Conservation (phyloP, 2,888 invertebrate species). For the Plagiodera versicolora region DNA sequence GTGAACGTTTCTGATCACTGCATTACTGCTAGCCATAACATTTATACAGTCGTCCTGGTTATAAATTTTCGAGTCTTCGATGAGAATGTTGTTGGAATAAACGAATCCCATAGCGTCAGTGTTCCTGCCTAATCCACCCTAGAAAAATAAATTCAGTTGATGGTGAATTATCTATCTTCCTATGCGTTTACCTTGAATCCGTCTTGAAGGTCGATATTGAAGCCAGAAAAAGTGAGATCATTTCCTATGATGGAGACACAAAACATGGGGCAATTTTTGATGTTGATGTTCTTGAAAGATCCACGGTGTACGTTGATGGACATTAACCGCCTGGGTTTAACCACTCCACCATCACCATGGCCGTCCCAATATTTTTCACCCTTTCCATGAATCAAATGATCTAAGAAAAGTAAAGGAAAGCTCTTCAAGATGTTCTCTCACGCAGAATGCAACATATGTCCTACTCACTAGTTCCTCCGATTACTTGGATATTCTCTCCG, state of each 20-base stretch:
- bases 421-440: too few relatives aligned
- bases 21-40: slow-evolving; percentile 11
- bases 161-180: too few relatives aligned
- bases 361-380: slow-evolving; percentile 33
- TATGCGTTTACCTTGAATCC: slow-evolving; percentile 24
- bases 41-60: slow-evolving; percentile 25
- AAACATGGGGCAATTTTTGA: slow-evolving; percentile 29
- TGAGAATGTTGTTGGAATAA: slow-evolving; percentile 10
- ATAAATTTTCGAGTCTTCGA: slow-evolving; percentile 15
- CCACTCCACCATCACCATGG: slow-evolving; percentile 24
- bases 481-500: not conserved
- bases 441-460: too few relatives aligned
- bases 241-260: slow-evolving; percentile 27
- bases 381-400: not conserved
- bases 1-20: too few relatives aligned
- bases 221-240: slow-evolving; percentile 21
- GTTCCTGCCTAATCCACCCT: slow-evolving; percentile 19
- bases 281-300: slow-evolving; percentile 28
- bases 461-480: not conserved
- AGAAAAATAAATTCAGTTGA: too few relatives aligned
- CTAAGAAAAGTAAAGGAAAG: not conserved
- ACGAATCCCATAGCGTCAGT: not conserved
- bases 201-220: slow-evolving; percentile 23
- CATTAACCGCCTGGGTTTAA: slow-evolving; percentile 29
- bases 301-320: slow-evolving; percentile 23